A percentile compares a stretch with the other conserved stretches of the same genome.
phyloP scores from a whole-genome alignment of 2,888 invertebrate species.

The Nemotelus pantherinus region DNA sequence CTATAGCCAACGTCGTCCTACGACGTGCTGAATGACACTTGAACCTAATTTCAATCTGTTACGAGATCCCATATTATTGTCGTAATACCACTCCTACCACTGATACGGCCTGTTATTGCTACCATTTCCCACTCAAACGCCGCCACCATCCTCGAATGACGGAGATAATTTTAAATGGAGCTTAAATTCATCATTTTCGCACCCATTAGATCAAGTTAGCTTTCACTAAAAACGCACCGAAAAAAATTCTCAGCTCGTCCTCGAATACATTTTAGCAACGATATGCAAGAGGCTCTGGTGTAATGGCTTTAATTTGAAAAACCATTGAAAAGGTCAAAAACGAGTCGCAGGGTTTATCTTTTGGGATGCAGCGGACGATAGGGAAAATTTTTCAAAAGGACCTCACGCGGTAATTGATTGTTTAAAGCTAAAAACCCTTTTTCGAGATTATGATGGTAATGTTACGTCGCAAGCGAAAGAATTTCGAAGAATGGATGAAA shows the following conservation, averaged over 20 bases:
- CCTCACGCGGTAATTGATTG: background rate
- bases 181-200: constrained; percentile 19
- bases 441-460: no score
- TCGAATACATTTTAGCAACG: background rate
- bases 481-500: no score
- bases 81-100: no score
- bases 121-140: background rate
- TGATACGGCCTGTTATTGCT: background rate
- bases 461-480: no score
- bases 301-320: background rate
- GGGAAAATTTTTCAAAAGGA: background rate
- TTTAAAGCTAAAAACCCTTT: background rate
- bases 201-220: constrained; percentile 25
- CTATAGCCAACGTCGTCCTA: background rate
- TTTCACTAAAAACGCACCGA: background rate
- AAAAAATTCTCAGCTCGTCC: background rate
- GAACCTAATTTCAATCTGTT: constrained; percentile 20
- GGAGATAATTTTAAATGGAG: constrained; percentile 4
- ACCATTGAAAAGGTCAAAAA: constrained; percentile 11
- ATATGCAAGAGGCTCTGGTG: background rate
- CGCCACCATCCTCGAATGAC: background rate
- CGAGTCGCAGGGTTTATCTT: background rate
- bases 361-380: background rate
- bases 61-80: background rate
- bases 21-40: background rate